Base-by-base conservation (phyloP, 2,888 invertebrate species). In the Vannuccia rotundouncinata region DNA sequence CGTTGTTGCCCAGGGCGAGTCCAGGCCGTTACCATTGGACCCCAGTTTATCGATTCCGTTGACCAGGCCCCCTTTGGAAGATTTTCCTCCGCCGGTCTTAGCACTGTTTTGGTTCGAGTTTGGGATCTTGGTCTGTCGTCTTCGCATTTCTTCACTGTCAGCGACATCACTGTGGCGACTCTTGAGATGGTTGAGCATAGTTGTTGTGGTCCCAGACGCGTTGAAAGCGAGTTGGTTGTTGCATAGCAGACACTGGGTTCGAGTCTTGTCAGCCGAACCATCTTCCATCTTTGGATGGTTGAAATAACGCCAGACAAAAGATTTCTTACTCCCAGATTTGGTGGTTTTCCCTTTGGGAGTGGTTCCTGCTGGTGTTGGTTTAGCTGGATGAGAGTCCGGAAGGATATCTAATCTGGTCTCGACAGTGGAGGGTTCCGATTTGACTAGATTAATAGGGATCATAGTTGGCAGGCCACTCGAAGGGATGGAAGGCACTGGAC, bases 241-340 rank as follows among this genome's bases (percentile, higher is more conserved):
- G 30, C 81, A 81, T n/a, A 78, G 45, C 17, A 81, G 73, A 45
- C 81, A 81, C 31, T 81, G 74, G 0, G 81, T 81, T 31, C 78
- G 59, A n/a, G 77, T 78, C 45, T 31, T 29, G 29, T 81, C 81
- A n/a, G 30, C 74, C 25, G 73, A 74, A 22, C 74, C 79, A 2
- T 79, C 79, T 28, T 80, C 80, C 28, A 80, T 59, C 29, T 66
- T 80, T 13, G 81, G 81, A 59, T 81, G 81, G 1, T 30, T 74
- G 45, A 81, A 81, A 28, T 81, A 82, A n/a, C 74, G 66, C 81
- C 81, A 81, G 25, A 81, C 81, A 28, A 82, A 81, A 2, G 81
- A 81, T 66, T 81, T 81, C 31, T 81, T 81, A 22, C 66, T 78
- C 1, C 78, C 78, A 1, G 78, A 78, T 59, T 78, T 78, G 2